Percentiles rank a stretch among this genome's conserved stretches.
Evolutionary conservation across 2,797 vertebrate genomes (phyloP).

Genomic region (Odontamblyopus rebecca): DNA sequence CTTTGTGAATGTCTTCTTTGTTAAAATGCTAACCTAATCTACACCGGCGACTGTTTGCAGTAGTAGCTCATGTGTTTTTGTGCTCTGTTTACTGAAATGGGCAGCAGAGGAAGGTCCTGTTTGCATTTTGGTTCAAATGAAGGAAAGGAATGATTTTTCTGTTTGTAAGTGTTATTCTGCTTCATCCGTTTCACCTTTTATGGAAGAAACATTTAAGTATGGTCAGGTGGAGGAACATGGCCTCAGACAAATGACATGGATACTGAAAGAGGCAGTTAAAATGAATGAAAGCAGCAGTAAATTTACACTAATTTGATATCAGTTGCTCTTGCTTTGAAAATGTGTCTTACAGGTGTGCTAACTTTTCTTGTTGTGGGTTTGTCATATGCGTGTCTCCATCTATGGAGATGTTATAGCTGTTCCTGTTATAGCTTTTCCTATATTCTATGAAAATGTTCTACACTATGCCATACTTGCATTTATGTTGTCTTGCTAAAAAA

Average conservation of each 20-base stretch:
- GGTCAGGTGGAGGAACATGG: constrained; percentile 14
- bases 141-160: constrained; percentile 10
- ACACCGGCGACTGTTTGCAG: constrained; percentile 15
- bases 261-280: not conserved
- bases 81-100: constrained; percentile 31
- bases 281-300: not conserved
- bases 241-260: not conserved
- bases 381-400: not conserved
- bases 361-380: not conserved
- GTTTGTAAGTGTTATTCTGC: constrained; percentile 4
- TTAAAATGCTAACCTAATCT: constrained; percentile 21
- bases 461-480: not conserved
- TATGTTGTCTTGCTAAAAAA: too few species aligned
- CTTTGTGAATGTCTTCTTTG: not conserved
- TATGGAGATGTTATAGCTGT: not conserved
- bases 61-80: constrained; percentile 8
- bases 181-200: constrained; percentile 8
- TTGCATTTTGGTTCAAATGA: constrained; percentile 14
- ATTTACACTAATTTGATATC: not conserved
- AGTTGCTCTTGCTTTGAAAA: not conserved
- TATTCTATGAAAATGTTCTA: not conserved
- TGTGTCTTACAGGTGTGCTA: not conserved
- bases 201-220: constrained; percentile 5
- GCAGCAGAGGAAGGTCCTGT: not conserved
- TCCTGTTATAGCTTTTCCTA: not conserved